phyloP scores from a whole-genome alignment of 2,113 vertebrate species.

The Macrotis lagotis region DNA sequence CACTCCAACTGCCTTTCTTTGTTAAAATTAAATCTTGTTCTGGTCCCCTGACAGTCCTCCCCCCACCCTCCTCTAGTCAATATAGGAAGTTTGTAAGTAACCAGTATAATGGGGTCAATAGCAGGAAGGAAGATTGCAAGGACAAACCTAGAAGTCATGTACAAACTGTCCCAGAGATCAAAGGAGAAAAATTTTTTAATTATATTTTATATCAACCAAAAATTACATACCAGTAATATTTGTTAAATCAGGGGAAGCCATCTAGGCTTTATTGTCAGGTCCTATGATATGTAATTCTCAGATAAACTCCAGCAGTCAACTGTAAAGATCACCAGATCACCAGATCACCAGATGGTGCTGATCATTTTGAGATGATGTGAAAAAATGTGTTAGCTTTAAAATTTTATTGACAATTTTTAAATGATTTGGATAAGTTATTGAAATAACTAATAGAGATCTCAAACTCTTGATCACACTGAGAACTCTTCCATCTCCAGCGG shows the following conservation, averaged over 20 bases:
- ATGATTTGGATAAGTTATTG: too few species aligned
- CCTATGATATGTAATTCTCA: background rate
- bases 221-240: too few species aligned
- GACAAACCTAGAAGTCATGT: background rate
- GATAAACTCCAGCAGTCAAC: background rate
- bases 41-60: background rate
- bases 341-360: too few species aligned
- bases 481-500: too few species aligned
- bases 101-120: background rate
- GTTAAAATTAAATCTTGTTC: background rate
- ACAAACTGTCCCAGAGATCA: background rate
- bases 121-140: background rate
- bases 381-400: too few species aligned
- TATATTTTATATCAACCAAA: too few species aligned
- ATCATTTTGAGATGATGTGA: too few species aligned
- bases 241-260: too few species aligned
- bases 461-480: too few species aligned
- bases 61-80: background rate
- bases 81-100: background rate
- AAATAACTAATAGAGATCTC: too few species aligned
- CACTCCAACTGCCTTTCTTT: background rate
- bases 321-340: too few species aligned
- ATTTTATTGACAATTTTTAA: too few species aligned
- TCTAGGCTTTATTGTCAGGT: background rate
- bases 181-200: background rate